Conservation (phyloP, 2,113 vertebrate species). For the Opisthocomus hoazin region DNA sequence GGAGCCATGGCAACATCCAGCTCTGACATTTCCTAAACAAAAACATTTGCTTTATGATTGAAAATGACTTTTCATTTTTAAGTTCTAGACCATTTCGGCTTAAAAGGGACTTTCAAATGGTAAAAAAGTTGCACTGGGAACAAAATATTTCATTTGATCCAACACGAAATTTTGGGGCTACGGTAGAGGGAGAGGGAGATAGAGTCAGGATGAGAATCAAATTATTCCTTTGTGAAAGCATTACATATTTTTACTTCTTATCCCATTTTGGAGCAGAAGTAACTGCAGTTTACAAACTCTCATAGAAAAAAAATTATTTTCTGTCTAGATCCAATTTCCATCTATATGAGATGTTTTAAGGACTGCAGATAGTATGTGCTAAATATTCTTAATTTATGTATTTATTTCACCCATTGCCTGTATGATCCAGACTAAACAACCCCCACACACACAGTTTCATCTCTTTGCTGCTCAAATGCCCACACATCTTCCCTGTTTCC, state of each 20-base stretch:
- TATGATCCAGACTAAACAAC: neutral
- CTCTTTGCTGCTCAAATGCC: neutral
- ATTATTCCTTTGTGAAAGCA: neutral
- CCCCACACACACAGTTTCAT: neutral
- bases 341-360: neutral
- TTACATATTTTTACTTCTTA: neutral
- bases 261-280: neutral
- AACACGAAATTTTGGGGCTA: neutral
- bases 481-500: neutral
- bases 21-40: slow-evolving; percentile 9
- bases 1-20: neutral
- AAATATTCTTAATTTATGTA: neutral
- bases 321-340: neutral
- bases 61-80: slow-evolving; percentile 11
- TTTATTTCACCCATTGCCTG: neutral
- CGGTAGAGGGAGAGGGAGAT: neutral
- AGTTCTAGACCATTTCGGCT: neutral
- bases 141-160: neutral
- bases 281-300: neutral
- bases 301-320: neutral
- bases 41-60: slow-evolving; percentile 30
- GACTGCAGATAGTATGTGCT: neutral
- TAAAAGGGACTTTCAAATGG: neutral
- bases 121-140: neutral
- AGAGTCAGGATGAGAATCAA: neutral